These are phyloP conservation scores for Choloepus didactylus DNA, from an alignment of 2,797 vertebrate species.

Conservation along the genomic window DNA sequence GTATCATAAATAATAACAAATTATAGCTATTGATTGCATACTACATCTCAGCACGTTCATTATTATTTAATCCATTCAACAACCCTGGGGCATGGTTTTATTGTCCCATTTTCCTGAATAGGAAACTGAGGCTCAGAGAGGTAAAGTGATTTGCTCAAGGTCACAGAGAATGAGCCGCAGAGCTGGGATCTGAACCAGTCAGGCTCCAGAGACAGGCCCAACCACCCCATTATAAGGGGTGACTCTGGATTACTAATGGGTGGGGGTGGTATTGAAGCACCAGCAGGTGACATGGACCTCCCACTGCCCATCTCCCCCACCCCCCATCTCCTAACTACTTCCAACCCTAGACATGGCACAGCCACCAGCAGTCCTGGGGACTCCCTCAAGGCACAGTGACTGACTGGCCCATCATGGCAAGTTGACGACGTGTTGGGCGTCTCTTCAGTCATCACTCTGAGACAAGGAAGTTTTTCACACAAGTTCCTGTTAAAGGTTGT, in stretches of 20 bases:
- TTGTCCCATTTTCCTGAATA: background rate
- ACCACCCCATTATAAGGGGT: background rate
- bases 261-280: background rate
- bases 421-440: background rate
- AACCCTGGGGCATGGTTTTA: background rate
- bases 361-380: too few species aligned
- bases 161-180: background rate
- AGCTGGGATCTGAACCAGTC: background rate
- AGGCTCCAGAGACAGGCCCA: background rate
- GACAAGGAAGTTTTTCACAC: background rate
- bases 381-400: background rate
- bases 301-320: background rate
- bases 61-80: background rate
- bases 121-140: background rate
- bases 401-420: background rate
- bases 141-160: background rate
- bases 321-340: fast-evolving
- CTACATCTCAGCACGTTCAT: background rate
- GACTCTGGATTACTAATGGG: background rate
- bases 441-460: too few species aligned
- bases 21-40: background rate
- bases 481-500: background rate
- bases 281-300: background rate
- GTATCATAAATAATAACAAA: background rate
- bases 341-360: too few species aligned